Evolutionary conservation across 2,888 invertebrate genomes (phyloP).

Genomic region (Digitonthophagus gazella): DNA sequence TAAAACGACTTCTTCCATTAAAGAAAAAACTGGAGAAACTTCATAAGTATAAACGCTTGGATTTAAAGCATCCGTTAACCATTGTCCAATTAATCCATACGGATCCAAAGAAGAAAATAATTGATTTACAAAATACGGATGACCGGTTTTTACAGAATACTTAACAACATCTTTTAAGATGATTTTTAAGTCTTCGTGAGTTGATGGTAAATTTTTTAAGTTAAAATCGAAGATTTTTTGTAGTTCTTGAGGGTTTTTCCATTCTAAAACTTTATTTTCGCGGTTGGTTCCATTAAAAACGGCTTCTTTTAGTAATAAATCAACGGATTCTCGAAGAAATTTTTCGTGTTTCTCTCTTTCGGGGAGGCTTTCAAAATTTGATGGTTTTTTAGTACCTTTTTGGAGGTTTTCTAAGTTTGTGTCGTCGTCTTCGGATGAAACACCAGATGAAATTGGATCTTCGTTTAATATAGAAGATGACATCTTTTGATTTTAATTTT

Average conservation of each 20-base stretch:
- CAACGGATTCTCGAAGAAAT: conserved; percentile 69
- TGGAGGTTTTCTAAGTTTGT: conserved; percentile 27
- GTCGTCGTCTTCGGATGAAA: conserved; percentile 44
- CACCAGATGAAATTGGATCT: conserved; percentile 36
- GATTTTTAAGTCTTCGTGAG: conserved; percentile 66
- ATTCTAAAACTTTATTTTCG: conserved; percentile 74
- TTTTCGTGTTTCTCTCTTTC: conserved; percentile 65
- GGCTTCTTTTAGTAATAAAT: conserved; percentile 70
- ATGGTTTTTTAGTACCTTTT: conserved; percentile 28
- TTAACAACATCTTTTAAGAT: conserved; percentile 70
- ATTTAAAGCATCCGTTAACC: conserved; percentile 82
- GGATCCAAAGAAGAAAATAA: conserved; percentile 83
- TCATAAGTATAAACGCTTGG: conserved; percentile 88
- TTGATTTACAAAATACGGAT: conserved; percentile 88
- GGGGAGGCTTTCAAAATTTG: conserved; percentile 62
- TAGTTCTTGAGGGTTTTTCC: conserved; percentile 74
- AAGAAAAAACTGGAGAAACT: conserved; percentile 82
- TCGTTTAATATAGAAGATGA: conserved; percentile 18
- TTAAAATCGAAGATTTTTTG: conserved; percentile 65
- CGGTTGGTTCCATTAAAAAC: conserved; percentile 73
- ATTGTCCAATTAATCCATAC: conserved; percentile 79
- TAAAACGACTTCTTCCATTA: conserved; percentile 83
- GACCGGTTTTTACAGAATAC: conserved; percentile 87
- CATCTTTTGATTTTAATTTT: conserved; percentile 2
- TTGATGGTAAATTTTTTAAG: conserved; percentile 58